Base-by-base conservation (phyloP, 2,797 vertebrate species). In the Ctenopoma kingsleyae region DNA sequence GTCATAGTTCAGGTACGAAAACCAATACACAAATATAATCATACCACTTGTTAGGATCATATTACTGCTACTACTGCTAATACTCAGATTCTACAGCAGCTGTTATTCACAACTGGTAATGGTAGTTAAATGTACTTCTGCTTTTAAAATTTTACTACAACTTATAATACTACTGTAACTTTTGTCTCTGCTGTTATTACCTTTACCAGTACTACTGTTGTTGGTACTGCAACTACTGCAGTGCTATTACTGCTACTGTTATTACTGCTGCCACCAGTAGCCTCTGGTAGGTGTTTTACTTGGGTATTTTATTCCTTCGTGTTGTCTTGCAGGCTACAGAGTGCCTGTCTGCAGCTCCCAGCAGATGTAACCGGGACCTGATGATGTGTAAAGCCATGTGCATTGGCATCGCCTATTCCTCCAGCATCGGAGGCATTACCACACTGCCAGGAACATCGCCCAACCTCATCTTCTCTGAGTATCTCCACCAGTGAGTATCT, bases 361-460 rank as follows among this genome's bases (percentile, higher is more conserved):
- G 7, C 35, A 62, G 41, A 20, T 36, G 30, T 8, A 51, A 43
- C 0, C 60, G 0, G 23, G 75, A 83, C n/a, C 56, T 61, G 16
- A 81, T 95, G 92, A 81, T 97, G 84, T 97, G 95, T 67, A 98
- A 98, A 93, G 92, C 96, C 54, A 94, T 98, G 92, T 96, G 94
- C 36, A 88, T 99, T 20, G 92, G 93, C 62, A 91, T 99, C n/a
- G 93, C 97, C 67, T 99, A 98, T 78, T 94, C 97, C 47, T 95
- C 97, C 75, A 96, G 91, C 69, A 96, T 99, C 6, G 97, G 97
- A 7, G 97, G 97, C 40, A 89, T 98, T 67, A 93, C 94, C 25
- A 98, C 97, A 3, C 92, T 97, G 82, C 96, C 96, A 0, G 97
- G 97, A 79, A 98, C 97, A 22, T 98, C 97, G 0, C 94, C 97